These are phyloP conservation scores for Drosophila rhopaloa DNA, from an alignment of 1,140 invertebrate genomes.

Conservation along the genomic window DNA sequence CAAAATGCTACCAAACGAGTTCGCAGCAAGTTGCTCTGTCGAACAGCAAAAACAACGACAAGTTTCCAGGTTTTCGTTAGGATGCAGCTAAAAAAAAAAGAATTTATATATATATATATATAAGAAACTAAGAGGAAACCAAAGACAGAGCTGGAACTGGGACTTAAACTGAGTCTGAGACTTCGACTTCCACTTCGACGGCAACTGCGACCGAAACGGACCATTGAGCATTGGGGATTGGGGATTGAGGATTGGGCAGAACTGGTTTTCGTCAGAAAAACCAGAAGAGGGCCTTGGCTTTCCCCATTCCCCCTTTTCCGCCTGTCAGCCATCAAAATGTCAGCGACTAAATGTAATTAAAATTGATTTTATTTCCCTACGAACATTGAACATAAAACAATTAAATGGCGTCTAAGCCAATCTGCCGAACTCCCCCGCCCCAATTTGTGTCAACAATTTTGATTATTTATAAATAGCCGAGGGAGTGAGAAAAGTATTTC, in stretches of 20 bases:
- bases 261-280: constrained; percentile 38
- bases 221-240: constrained; percentile 33
- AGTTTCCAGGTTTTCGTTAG: constrained; percentile 62
- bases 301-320: neutral
- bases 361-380: constrained; percentile 69
- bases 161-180: constrained; percentile 16
- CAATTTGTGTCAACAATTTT: constrained; percentile 44
- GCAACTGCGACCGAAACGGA: constrained; percentile 21
- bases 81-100: constrained; percentile 36
- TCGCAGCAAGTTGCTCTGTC: constrained; percentile 67
- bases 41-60: constrained; percentile 43
- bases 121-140: constrained; percentile 11
- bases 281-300: constrained; percentile 28
- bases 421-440: neutral
- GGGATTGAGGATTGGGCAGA: constrained; percentile 31
- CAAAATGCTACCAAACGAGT: constrained; percentile 79
- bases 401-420: constrained; percentile 61
- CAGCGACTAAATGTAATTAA: constrained; percentile 73
- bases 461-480: constrained; percentile 74
- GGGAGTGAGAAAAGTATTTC: constrained; percentile 4
- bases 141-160: constrained; percentile 39
- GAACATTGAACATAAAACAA: constrained; percentile 67
- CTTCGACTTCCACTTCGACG: constrained; percentile 11
- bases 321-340: constrained; percentile 48
- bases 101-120: constrained; percentile 11